Evolutionary conservation across 2,888 invertebrate genomes (phyloP).

Genomic region (Neocrepidodera transversa): DNA sequence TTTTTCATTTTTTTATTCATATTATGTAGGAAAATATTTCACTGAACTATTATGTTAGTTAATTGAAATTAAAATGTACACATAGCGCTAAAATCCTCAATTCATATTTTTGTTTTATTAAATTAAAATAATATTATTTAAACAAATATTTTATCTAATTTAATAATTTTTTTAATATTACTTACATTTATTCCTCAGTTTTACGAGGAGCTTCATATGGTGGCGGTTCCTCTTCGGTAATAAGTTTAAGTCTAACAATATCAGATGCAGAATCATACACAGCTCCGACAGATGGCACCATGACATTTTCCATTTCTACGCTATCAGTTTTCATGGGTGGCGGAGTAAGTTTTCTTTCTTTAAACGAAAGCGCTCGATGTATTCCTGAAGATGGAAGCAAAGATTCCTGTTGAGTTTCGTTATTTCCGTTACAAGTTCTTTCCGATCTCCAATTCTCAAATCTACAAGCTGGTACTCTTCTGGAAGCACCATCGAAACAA

Average conservation of each 20-base stretch:
- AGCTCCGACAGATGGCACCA: conserved; percentile 47
- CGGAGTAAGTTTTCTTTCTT: conserved; percentile 51
- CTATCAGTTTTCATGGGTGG: conserved; percentile 62
- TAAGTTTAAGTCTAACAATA: conserved; percentile 58
- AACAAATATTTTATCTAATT: too few species aligned
- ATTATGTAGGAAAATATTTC: too few species aligned
- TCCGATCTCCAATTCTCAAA: conserved; percentile 70
- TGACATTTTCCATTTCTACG: conserved; percentile 64
- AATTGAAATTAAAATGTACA: too few species aligned
- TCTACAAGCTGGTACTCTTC: conserved; percentile 50
- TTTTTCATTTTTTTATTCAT: too few species aligned
- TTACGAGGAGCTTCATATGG: conserved; percentile 48
- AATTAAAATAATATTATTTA: too few species aligned
- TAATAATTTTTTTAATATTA: too few species aligned
- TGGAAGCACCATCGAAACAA: conserved; percentile 63
- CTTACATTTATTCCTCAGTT: conserved; percentile 1
- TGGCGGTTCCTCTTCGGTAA: conserved; percentile 59
- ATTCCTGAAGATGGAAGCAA: conserved; percentile 60
- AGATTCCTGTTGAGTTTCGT: conserved; percentile 47
- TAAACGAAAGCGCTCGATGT: conserved; percentile 65
- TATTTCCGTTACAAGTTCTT: conserved; percentile 72
- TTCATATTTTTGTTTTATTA: too few species aligned
- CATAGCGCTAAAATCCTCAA: too few species aligned
- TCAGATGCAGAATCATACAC: conserved; percentile 58
- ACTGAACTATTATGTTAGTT: too few species aligned